phyloP scores from a whole-genome alignment of 2,888 invertebrate genomes.

The Pediacus dermestoides region DNA sequence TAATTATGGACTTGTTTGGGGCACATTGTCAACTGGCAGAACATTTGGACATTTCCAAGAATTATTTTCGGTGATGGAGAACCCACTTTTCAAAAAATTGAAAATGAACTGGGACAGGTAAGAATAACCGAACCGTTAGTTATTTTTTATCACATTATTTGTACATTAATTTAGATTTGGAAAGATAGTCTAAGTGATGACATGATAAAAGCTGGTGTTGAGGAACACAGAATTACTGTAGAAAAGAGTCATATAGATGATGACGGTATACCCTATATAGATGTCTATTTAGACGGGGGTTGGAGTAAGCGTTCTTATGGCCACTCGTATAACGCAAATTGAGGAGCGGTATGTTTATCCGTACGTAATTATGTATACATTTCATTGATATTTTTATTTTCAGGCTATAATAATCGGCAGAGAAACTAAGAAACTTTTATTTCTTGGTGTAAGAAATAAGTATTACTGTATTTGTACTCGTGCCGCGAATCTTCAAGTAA shows the following conservation, averaged over 20 bases:
- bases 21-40: no score
- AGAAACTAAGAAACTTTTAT: conserved; percentile 20
- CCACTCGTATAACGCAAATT: conserved; percentile 17
- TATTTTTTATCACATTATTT: no score
- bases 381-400: conserved; percentile 8
- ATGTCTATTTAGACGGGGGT: conserved; percentile 21
- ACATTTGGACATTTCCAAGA: no score
- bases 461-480: conserved; percentile 21
- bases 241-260: conserved; percentile 13
- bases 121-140: no score
- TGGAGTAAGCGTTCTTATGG: conserved; percentile 21
- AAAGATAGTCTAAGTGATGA: no score
- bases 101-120: no score
- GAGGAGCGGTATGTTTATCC: conserved; percentile 15
- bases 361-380: conserved; percentile 4
- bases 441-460: conserved; percentile 24
- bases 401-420: conserved; percentile 22
- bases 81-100: no score
- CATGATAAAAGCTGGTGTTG: conserved; percentile 17
- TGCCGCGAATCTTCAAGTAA: conserved; percentile 10
- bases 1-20: no score
- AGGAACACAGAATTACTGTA: conserved; percentile 16
- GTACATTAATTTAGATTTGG: no score
- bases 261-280: conserved; percentile 18
- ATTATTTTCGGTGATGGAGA: no score